These are phyloP conservation scores for Otolemur crassicaudatus DNA, from an alignment of 2,797 vertebrate species.

Conservation along the genomic window DNA sequence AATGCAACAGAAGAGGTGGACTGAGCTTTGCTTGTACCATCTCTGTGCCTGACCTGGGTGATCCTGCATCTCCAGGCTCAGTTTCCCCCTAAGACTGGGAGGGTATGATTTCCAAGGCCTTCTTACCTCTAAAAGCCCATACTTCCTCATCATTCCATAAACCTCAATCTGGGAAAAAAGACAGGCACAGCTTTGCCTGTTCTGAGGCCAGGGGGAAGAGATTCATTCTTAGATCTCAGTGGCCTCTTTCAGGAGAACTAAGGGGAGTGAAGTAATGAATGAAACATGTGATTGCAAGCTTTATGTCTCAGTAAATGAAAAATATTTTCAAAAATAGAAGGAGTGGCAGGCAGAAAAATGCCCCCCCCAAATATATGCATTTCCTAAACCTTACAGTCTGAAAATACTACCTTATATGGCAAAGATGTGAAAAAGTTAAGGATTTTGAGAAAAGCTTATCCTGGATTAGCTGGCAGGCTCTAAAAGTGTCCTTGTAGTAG, in stretches of 20 bases:
- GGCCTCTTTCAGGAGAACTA: not conserved
- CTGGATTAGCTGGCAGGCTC: not conserved
- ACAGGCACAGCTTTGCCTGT: not conserved
- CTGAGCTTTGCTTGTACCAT: not conserved
- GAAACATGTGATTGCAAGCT: not conserved
- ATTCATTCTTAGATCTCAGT: not conserved
- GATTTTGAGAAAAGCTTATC: not conserved
- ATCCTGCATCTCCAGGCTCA: not conserved
- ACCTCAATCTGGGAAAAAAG: not conserved
- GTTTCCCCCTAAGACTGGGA: not conserved
- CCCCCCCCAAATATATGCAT: not conserved
- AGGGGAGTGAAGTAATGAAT: not conserved
- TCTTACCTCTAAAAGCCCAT: not conserved
- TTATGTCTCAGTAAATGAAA: conserved; percentile 22
- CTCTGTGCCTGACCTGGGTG: not conserved
- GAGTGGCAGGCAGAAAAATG: not conserved
- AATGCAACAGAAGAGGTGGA: too few relatives aligned
- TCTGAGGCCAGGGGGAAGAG: not conserved
- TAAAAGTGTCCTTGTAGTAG: not conserved
- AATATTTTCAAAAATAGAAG: not conserved
- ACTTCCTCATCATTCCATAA: not conserved
- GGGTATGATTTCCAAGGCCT: not conserved
- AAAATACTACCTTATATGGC: too few relatives aligned
- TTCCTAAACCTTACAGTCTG: not conserved
- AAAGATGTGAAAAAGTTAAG: not conserved